Conservation (phyloP, 2,797 vertebrate species). For the Macropodus opercularis region DNA sequence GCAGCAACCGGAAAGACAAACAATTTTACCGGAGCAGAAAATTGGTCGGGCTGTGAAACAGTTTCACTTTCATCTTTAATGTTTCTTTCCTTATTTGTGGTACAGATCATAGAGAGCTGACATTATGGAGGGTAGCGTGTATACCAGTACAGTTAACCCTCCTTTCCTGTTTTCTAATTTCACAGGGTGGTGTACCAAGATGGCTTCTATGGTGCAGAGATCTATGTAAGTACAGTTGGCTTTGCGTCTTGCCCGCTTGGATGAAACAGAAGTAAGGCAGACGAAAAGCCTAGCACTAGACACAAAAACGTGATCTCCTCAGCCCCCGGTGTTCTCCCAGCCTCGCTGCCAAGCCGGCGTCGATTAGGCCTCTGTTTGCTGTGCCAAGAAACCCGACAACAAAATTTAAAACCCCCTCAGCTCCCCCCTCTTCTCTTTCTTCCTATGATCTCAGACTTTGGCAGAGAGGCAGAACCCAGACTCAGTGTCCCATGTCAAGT, state of each 20-base stretch:
- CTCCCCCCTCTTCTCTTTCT: conserved; percentile 59
- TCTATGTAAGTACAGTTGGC: conserved; percentile 89
- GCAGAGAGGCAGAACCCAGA: conserved; percentile 57
- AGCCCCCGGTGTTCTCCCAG: conserved; percentile 48
- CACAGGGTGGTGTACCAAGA: conserved; percentile 95
- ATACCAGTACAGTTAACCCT: conserved; percentile 36
- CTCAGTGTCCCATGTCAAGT: conserved; percentile 71
- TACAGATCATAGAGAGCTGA: conserved; percentile 9
- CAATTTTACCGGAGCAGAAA: conserved; percentile 76
- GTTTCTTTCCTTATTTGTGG: conserved; percentile 69
- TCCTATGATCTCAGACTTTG: conserved; percentile 75
- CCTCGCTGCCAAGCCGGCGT: conserved; percentile 69
- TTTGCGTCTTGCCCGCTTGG: conserved; percentile 35
- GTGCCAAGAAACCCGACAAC: conserved; percentile 77
- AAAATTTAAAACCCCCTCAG: conserved; percentile 78
- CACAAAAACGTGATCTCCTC: conserved; percentile 71
- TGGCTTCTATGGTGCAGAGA: conserved; percentile 95
- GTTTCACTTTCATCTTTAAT: conserved; percentile 64
- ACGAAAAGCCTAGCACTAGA: conserved; percentile 56
- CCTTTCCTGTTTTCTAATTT: conserved; percentile 56
- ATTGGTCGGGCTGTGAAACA: conserved; percentile 66
- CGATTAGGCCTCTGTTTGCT: conserved; percentile 65
- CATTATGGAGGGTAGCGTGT: not conserved
- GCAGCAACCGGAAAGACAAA: conserved; percentile 72
- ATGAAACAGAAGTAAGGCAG: conserved; percentile 68